Base-by-base conservation (phyloP, 2,113 vertebrate species). In the Hemicordylus capensis region DNA sequence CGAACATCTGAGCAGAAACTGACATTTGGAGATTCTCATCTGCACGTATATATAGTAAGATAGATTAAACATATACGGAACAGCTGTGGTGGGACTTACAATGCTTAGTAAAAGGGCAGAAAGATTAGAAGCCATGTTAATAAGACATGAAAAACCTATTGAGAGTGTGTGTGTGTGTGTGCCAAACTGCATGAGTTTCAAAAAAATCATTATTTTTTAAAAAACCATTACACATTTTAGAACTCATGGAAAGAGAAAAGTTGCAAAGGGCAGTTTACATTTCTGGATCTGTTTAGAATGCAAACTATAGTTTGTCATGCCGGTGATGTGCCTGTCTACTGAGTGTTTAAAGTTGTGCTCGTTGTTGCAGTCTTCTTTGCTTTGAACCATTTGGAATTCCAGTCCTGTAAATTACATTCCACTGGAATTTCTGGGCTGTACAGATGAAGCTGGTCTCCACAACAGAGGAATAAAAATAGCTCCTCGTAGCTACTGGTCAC, bases 1-100 rank as follows among this genome's bases (percentile, higher is more conserved):
- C 93, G 91, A 94, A 90, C 73, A 90, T 92, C 88, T 88, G 87
- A 91, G 85, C 84, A 92, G 91, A 93, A 92, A 90, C 64, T 86
- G 87, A 81, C 83, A 81, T 92, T 94, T 90, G 85, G 86, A 94
- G 84, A 88, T 89, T 84, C 87, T 92, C 91, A 91, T 92, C 88
- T 64, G 78, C 87, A 90, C 88, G 31, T 94, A 86, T 85, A 91
- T 85, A 77, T 56, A 77, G 92, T 76, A 85, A 90, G 85, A 73
- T 91, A 93, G 88, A 92, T 90, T 90, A 91, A 93, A 93, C 83
- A 87, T 91, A 28, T 58, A 84, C 80, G 87, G 89, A 93, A 90
- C 92, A 93, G 94, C 94, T 93, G 90, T 89, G 91, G 28, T 54
- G 74, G 84, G 83, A 84, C 87, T 87, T 89, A 88, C 86, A 90